Conservation (phyloP, 2,113 vertebrate species). For the Butorides virescens region DNA sequence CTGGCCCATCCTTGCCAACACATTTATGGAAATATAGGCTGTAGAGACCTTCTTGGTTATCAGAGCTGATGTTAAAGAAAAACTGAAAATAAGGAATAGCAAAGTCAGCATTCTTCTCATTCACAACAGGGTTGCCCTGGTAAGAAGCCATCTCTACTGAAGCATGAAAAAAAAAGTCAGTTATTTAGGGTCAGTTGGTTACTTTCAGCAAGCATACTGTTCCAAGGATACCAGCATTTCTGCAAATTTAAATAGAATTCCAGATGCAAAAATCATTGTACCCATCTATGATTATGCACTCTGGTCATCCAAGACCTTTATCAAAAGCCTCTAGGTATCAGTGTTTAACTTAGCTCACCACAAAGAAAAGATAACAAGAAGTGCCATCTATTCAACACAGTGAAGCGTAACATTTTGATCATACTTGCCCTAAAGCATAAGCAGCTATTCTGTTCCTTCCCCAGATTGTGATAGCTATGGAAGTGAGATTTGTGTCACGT, state of each 20-base stretch:
- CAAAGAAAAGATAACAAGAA: neutral
- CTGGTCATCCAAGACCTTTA: neutral
- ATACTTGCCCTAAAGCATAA: neutral
- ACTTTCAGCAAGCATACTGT: neutral
- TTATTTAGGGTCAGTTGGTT: neutral
- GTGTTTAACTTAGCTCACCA: neutral
- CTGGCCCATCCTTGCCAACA: neutral
- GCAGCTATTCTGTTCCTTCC: neutral
- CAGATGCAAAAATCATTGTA: neutral
- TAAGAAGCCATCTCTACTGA: neutral
- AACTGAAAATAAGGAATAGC: constrained; percentile 72
- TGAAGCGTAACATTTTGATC: neutral
- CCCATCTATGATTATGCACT: neutral
- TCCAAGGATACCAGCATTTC: neutral
- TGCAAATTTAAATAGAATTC: neutral
- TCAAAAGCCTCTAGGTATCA: neutral
- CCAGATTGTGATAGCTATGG: neutral
- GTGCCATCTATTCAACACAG: neutral
- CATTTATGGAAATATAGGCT: constrained; percentile 89
- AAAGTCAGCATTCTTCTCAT: neutral
- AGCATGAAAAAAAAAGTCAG: neutral
- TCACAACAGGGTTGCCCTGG: neutral
- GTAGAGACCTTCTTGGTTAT: constrained; percentile 84
- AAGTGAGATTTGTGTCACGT: neutral
- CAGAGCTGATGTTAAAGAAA: constrained; percentile 79